A percentile compares a stretch with the other conserved stretches of the same genome.
phyloP scores from a whole-genome alignment of 2,113 vertebrate genomes.

The Erinaceus europaeus region DNA sequence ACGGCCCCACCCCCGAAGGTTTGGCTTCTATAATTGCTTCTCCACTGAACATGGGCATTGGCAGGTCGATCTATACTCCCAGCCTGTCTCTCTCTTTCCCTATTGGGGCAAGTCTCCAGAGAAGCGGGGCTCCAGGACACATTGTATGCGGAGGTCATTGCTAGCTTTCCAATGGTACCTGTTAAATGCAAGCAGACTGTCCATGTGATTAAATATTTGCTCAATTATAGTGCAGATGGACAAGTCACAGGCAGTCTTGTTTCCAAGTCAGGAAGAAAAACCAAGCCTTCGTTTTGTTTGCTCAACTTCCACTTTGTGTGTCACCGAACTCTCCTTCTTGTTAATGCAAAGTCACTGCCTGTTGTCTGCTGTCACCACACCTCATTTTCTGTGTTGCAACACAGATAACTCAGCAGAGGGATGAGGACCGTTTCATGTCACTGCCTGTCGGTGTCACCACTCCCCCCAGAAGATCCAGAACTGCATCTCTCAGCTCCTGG shows the following conservation, averaged over 20 bases:
- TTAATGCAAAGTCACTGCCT: constrained; percentile 27
- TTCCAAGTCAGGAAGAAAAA: not conserved
- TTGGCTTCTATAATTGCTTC: too few species aligned
- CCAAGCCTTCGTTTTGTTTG: not conserved
- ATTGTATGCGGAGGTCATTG: not conserved
- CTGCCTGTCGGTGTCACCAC: not conserved
- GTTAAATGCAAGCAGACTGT: not conserved
- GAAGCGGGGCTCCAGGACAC: too few species aligned
- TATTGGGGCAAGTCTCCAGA: too few species aligned
- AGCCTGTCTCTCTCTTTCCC: too few species aligned
- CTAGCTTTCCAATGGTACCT: not conserved
- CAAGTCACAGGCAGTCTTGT: not conserved
- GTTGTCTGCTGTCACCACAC: not conserved
- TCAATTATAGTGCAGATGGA: not conserved
- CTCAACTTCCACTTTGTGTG: constrained; percentile 44
- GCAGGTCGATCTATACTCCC: too few species aligned
- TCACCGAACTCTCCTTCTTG: not conserved
- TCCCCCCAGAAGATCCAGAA: not conserved
- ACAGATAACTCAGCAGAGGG: not conserved
- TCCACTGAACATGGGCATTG: too few species aligned
- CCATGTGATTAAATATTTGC: not conserved
- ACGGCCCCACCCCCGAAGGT: too few species aligned
- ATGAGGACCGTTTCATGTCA: not conserved
- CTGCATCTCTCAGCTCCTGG: not conserved
- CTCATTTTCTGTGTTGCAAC: constrained; percentile 24